phyloP scores from a whole-genome alignment of 2,113 vertebrate species.

The Suncus etruscus region DNA sequence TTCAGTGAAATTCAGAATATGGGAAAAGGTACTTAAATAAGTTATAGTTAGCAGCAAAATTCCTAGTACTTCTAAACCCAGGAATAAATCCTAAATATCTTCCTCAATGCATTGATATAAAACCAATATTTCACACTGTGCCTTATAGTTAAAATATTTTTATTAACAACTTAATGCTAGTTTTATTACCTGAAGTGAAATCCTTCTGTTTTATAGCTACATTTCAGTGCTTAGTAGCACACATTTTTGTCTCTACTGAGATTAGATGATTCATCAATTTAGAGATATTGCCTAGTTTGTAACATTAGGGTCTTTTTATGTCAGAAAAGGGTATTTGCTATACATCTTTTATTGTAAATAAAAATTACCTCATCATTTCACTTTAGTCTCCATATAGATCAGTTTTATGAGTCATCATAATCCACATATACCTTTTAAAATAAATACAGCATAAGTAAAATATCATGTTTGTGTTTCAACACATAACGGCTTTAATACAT shows the following conservation, averaged over 20 bases:
- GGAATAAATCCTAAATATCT: not conserved
- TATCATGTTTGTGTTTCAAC: slow-evolving; percentile 30
- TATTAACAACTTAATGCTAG: slow-evolving; percentile 54
- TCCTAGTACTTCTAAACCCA: not conserved
- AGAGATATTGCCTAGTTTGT: slow-evolving; percentile 71
- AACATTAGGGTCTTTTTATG: slow-evolving; percentile 75
- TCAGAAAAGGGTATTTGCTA: slow-evolving; percentile 81
- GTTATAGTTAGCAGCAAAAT: not conserved
- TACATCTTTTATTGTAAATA: slow-evolving; percentile 82
- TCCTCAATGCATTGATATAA: not conserved
- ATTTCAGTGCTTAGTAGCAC: slow-evolving; percentile 69
- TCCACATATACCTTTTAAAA: slow-evolving; percentile 12
- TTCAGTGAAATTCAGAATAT: not conserved
- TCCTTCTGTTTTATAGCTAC: slow-evolving; percentile 58
- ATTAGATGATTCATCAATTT: slow-evolving; percentile 79
- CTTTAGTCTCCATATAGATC: slow-evolving; percentile 59
- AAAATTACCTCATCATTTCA: slow-evolving; percentile 79
- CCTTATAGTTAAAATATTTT: slow-evolving; percentile 69
- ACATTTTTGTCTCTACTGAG: slow-evolving; percentile 61
- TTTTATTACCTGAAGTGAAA: slow-evolving; percentile 67
- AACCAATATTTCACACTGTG: not conserved
- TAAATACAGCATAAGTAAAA: slow-evolving; percentile 19
- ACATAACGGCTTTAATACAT: slow-evolving; percentile 27
- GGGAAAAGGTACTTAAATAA: slow-evolving; percentile 26
- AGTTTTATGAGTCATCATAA: slow-evolving; percentile 73